Percentiles rank a stretch among this genome's conserved stretches.
Evolutionary conservation across 2,797 vertebrate genomes (phyloP).

Genomic region (Urophycis tenuis): DNA sequence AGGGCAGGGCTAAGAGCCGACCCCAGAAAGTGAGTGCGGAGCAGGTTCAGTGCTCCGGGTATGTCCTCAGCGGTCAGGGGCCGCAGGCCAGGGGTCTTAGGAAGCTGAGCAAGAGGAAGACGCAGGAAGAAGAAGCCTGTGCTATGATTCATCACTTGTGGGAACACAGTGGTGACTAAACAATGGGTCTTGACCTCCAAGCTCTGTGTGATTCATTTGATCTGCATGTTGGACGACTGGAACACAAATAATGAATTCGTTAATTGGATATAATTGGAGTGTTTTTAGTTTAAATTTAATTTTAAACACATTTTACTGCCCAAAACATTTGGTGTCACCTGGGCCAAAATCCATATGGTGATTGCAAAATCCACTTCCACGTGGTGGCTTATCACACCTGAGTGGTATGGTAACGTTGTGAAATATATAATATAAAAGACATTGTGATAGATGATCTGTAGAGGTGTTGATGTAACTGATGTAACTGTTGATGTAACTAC

Average conservation of each 20-base stretch:
- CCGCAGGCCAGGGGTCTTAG: slow-evolving; percentile 79
- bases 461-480: background rate
- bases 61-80: slow-evolving; percentile 80
- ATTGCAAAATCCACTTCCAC: no score
- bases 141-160: background rate
- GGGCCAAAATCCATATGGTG: no score
- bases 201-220: background rate
- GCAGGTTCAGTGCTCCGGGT: slow-evolving; percentile 68
- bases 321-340: no score
- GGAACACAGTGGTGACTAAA: background rate
- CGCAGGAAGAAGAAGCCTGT: background rate
- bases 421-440: background rate
- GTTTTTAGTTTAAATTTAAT: no score
- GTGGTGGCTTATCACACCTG: background rate
- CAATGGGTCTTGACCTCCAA: background rate
- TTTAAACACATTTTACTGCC: background rate
- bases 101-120: slow-evolving; percentile 59
- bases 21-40: slow-evolving; percentile 72
- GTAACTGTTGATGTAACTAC: no score
- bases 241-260: background rate
- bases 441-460: background rate
- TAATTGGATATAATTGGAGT: no score
- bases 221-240: background rate
- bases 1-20: slow-evolving; percentile 78
- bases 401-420: background rate